Base-by-base conservation (phyloP, 37 sponge, comb jelly and placozoan genomes). In the Mnemiopsis leidyi region DNA sequence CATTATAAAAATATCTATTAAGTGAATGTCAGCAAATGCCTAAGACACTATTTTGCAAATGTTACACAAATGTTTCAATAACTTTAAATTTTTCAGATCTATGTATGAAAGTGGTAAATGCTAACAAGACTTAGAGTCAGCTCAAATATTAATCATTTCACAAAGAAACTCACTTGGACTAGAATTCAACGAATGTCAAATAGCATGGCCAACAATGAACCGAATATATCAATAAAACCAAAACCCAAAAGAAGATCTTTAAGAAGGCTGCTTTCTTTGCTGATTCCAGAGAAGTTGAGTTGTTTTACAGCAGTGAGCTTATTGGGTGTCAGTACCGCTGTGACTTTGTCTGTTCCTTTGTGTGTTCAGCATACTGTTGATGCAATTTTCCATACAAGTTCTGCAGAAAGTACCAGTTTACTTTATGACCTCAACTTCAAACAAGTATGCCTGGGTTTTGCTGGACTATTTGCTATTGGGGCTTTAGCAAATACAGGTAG, bases 401-500 rank as follows among this genome's bases (percentile, higher is more conserved):
- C 34, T 34, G 21, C 32, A 21, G 88, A 83, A 83, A 36, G 25
- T 38, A 0, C 32, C 21, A 68, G 93, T 38, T 13, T 71, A 38
- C 32, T 92, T 32, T 77, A 93, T 16, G 79, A 79, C 9, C 40
- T 69, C 7, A 68, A 69, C n/a, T 68, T 68, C n/a, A 38, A 71
- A 23, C 32, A 94, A 23, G 68, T 93, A 13, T 93, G 93, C 32
- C 61, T 85, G 1, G 67, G 93, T 18, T 93, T 94, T 34, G 92
- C 79, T 23, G 76, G 37, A 3, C 0, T 94, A 3, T 94, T 94
- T 92, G 79, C 69, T 73, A 61, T 94, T 24, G 94, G 94, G 1
- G 93, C 93, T 21, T 36, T 92, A 24, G 94, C 94, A 32, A 94
- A 94, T 69, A 35, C 48, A 13, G 94, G 94, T 5, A 93, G 94